A percentile compares a stretch with the other conserved stretches of the same genome.
Evolutionary conservation across 2,888 invertebrate genomes (phyloP).

Genomic region (Xiphydria camelus): DNA sequence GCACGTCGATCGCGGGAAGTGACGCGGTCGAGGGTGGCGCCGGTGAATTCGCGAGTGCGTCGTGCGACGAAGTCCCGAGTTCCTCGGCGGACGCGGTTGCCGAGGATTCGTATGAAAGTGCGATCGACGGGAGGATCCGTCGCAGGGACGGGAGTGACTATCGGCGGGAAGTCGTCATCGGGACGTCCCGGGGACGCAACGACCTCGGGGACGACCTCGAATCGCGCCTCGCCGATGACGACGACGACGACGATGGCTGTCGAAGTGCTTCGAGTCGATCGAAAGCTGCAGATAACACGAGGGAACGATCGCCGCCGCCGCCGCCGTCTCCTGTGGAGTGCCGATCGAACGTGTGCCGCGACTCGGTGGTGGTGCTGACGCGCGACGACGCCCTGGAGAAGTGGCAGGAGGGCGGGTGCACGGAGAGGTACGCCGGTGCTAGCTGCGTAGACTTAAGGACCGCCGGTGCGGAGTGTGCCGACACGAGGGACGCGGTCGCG

Average conservation of each 20-base stretch:
- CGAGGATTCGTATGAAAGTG: background rate
- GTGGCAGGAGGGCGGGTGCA: background rate
- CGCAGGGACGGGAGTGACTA: too few species aligned
- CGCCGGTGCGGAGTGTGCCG: background rate
- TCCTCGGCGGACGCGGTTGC: background rate
- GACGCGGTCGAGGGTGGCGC: background rate
- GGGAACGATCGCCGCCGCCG: background rate
- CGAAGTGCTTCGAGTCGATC: conserved; percentile 2
- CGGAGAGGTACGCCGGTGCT: too few species aligned
- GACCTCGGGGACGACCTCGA: conserved; percentile 8
- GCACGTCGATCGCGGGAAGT: background rate
- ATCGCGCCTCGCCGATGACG: conserved; percentile 7
- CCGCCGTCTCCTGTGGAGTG: background rate
- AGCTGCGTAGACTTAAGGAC: background rate
- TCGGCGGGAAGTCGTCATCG: too few species aligned
- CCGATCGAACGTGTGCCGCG: background rate
- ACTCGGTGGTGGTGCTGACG: background rate
- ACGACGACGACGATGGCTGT: background rate
- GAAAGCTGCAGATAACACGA: background rate
- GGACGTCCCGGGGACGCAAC: too few species aligned
- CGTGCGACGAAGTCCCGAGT: background rate
- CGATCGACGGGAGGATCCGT: too few species aligned
- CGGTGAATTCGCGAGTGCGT: conserved; percentile 4
- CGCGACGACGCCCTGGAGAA: background rate
- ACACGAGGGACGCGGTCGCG: background rate